Percentiles rank a stretch among this genome's conserved stretches.
Evolutionary conservation across 2,113 vertebrate species (phyloP).

Genomic region (Passer domesticus): DNA sequence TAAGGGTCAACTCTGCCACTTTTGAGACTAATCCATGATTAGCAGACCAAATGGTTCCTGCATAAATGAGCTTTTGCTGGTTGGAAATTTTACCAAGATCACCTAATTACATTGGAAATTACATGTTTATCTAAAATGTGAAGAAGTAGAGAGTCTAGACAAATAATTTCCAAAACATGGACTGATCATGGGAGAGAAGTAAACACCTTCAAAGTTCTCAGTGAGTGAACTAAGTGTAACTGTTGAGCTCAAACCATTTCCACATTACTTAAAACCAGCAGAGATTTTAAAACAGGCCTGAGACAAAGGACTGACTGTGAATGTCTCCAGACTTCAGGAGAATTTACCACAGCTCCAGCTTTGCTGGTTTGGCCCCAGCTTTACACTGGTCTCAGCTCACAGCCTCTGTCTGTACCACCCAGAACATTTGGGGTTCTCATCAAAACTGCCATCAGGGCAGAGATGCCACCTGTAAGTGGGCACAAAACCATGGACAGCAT

Average conservation of each 20-base stretch:
- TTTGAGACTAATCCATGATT: conserved; percentile 1
- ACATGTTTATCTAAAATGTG: not conserved
- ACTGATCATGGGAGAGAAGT: not conserved
- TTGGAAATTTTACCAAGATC: not conserved
- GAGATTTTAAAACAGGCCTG: not conserved
- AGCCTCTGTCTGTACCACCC: not conserved
- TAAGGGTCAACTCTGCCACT: conserved; percentile 15
- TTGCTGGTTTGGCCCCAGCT: not conserved
- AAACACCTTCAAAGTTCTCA: not conserved
- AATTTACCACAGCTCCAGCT: not conserved
- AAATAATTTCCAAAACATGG: not conserved
- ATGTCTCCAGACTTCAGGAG: not conserved
- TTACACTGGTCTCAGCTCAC: not conserved
- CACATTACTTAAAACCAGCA: not conserved
- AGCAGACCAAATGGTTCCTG: not conserved
- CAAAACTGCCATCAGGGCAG: not conserved
- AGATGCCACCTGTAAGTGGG: not conserved
- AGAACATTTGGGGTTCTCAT: not conserved
- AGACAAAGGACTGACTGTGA: not conserved
- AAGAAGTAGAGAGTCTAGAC: not conserved
- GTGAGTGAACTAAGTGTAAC: not conserved
- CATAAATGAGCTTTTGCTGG: not conserved
- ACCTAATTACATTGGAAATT: not conserved
- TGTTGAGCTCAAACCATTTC: not conserved
- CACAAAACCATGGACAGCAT: not conserved